These are phyloP conservation scores for Limonius californicus DNA, from an alignment of 1,140 invertebrate genomes.

Conservation along the genomic window DNA sequence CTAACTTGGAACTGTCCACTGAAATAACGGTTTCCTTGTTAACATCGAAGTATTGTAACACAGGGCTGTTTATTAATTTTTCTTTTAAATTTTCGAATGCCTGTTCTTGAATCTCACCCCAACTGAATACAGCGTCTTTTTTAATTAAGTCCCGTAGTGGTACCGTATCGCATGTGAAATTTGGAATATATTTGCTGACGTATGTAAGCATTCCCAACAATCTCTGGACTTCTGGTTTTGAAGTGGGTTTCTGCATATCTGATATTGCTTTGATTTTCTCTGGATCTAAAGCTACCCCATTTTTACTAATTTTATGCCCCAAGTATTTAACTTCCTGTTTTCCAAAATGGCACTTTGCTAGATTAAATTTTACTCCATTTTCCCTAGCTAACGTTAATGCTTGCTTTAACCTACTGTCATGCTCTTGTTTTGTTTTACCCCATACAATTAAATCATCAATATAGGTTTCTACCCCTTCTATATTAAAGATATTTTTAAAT, in stretches of 20 bases:
- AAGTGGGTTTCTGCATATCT: constrained; percentile 31
- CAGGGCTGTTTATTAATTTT: constrained; percentile 28
- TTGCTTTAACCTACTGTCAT: constrained; percentile 32
- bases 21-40: constrained; percentile 35
- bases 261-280: constrained; percentile 34
- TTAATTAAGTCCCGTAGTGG: constrained; percentile 26
- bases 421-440: too few species aligned
- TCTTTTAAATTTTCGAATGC: constrained; percentile 31
- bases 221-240: constrained; percentile 36
- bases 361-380: constrained; percentile 28
- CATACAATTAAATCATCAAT: too few species aligned
- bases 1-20: constrained; percentile 41
- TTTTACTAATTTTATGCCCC: constrained; percentile 32
- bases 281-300: constrained; percentile 31
- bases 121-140: constrained; percentile 28
- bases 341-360: constrained; percentile 37
- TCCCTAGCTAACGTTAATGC: constrained; percentile 26
- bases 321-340: constrained; percentile 40
- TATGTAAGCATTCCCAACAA: constrained; percentile 39
- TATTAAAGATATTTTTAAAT: too few species aligned
- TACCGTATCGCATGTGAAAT: constrained; percentile 31
- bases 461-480: too few species aligned
- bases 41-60: constrained; percentile 37
- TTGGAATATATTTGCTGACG: constrained; percentile 34
- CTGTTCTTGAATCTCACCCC: background rate